Evolutionary conservation across 2,797 vertebrate species (phyloP).

Genomic region (Brachymystax lenok): DNA sequence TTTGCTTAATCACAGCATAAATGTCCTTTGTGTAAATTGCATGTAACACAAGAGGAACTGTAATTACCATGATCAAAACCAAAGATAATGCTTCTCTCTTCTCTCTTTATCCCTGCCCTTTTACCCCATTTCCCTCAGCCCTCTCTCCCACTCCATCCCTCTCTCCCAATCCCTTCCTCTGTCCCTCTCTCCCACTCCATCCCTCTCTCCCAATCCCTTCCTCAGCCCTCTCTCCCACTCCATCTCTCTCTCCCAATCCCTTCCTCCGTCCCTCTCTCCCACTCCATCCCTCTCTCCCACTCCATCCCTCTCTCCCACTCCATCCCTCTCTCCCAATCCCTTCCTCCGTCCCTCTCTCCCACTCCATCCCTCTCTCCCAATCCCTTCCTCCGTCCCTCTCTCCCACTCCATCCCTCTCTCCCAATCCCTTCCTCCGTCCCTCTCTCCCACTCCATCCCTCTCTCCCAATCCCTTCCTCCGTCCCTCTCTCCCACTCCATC

Average conservation of each 20-base stretch:
- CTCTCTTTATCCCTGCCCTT: conserved; percentile 11
- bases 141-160: not conserved
- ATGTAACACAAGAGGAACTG: conserved; percentile 47
- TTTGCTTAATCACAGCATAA: conserved; percentile 62
- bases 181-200: conserved; percentile 9
- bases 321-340: not conserved
- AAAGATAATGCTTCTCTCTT: conserved; percentile 40
- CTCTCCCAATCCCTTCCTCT: not conserved
- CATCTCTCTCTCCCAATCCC: not conserved
- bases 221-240: not conserved
- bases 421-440: not conserved
- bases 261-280: not conserved
- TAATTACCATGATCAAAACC: conserved; percentile 56
- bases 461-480: no score
- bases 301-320: not conserved
- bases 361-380: not conserved
- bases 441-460: no score
- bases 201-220: not conserved
- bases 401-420: not conserved
- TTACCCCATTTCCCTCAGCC: not conserved
- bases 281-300: not conserved
- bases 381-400: not conserved
- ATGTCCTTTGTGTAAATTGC: conserved; percentile 52
- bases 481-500: no score
- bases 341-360: conserved; percentile 28